Evolutionary conservation across 2,888 invertebrate genomes (phyloP), one percentile per base, ranked within the genome.

Genomic region (Yponomeuta plumbellus): DNA sequence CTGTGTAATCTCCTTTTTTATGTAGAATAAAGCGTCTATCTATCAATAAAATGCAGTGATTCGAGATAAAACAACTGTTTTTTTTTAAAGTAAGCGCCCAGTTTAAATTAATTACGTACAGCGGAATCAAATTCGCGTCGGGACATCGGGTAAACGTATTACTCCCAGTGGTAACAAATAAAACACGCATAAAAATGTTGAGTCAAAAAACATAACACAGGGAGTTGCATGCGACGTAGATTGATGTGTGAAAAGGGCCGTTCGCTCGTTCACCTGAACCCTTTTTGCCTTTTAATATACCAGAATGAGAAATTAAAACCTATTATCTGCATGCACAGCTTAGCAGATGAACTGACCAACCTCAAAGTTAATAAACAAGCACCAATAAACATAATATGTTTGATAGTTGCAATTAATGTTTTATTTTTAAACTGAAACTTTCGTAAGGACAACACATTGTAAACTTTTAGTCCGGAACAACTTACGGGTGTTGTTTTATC

Each of bases 191-290:
- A 72, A 72, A 73, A 76, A 76, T 74, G 70, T 75, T 73, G 72
- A 67, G 72, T n/a, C 67, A 71, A 76, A 76, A 77, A 76, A 76
- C n/a, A 59, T 76, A 74, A 76, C 74, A 73, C 73, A 76, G 70
- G 68, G 72, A 71, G 73, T 73, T 78, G 77, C 77, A 75, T 70
- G 73, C 72, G 79, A 80, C 80, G 71, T 70, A 74, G 79, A 83
- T 82, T 80, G 79, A 82, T 82, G 78, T 73, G 71, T 62, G 62
- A 62, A 62, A 62, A 39, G 39, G 34, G n/a, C 34, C 26, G 34
- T 62, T 39, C 62, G 39, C 62, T 62, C 62, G 62, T 62, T 39
- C 20, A 62, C 39, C 39, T 62, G 62, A 39, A 17, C 34, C 34
- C 39, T 39, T 26, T 62, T 62, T 62, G n/a, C 23, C 23, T 62